A percentile compares a stretch with the other conserved stretches of the same genome.
Conservation (phyloP, 2,113 vertebrate genomes). For the Neomonachus schauinslandi region DNA sequence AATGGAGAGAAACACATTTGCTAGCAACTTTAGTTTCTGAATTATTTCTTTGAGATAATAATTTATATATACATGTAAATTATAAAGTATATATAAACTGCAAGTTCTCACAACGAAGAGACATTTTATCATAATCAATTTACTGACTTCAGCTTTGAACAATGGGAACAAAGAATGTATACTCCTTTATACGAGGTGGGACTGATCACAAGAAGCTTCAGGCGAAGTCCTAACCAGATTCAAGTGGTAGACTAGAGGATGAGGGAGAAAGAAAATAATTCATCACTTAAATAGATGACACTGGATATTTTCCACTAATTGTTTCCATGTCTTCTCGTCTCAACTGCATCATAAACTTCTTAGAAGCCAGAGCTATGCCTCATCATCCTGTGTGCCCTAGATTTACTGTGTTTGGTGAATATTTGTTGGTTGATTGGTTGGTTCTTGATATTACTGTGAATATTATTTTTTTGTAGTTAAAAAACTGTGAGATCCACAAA, state of each 20-base stretch:
- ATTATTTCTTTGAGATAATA: background rate
- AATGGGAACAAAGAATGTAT: background rate
- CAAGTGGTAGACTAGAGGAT: background rate
- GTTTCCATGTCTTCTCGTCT: background rate
- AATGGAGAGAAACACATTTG: background rate
- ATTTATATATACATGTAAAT: background rate
- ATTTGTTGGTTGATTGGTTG: background rate
- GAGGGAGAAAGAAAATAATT: background rate
- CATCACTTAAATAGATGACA: background rate
- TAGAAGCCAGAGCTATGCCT: background rate
- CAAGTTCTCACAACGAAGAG: background rate
- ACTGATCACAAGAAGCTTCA: background rate
- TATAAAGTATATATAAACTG: background rate
- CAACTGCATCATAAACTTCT: background rate
- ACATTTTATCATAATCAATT: background rate
- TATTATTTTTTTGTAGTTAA: background rate
- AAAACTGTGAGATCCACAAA: background rate
- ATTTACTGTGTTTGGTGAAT: background rate
- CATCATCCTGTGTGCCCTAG: background rate
- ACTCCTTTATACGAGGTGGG: background rate
- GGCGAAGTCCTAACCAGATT: background rate
- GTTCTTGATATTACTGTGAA: background rate
- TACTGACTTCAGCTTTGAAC: constrained; percentile 6
- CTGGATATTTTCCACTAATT: background rate
- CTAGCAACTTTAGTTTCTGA: background rate